A percentile compares a stretch with the other conserved stretches of the same genome.
Conservation (phyloP, 1,140 invertebrate species). For the Cotesia chilonis region DNA sequence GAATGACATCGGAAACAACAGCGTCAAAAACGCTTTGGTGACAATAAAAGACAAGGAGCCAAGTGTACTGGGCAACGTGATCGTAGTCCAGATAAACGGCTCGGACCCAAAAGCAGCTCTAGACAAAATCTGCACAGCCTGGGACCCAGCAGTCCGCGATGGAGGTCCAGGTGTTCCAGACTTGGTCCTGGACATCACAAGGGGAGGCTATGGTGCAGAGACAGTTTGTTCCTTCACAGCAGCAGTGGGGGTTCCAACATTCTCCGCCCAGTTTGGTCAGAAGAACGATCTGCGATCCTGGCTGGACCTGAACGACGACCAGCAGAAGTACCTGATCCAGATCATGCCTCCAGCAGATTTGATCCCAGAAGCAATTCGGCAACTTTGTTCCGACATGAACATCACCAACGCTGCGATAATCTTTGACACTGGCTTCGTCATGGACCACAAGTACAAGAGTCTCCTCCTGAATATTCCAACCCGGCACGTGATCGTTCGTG, state of each 20-base stretch:
- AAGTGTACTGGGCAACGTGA: conserved; percentile 49
- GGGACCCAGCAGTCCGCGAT: conserved; percentile 47
- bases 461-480: conserved; percentile 87
- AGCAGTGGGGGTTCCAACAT: conserved; percentile 80
- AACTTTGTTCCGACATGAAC: conserved; percentile 81
- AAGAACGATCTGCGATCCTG: conserved; percentile 82
- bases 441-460: conserved; percentile 93
- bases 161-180: conserved; percentile 72
- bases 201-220: conserved; percentile 79
- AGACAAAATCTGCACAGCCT: conserved; percentile 50
- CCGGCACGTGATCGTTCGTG: conserved; percentile 80
- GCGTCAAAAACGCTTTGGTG: conserved; percentile 52
- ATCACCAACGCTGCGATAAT: conserved; percentile 91
- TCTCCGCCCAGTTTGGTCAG: conserved; percentile 85
- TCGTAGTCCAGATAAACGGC: conserved; percentile 49
- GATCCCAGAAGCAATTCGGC: conserved; percentile 81
- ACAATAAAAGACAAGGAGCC: conserved; percentile 48
- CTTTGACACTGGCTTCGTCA: conserved; percentile 86
- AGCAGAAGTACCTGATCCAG: conserved; percentile 75
- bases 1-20: conserved; percentile 55
- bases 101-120: conserved; percentile 46
- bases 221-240: conserved; percentile 83
- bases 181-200: conserved; percentile 81
- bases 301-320: conserved; percentile 73
- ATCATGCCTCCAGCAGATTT: conserved; percentile 85